Conservation (phyloP, 2,888 invertebrate genomes). For the Pristionchus fissidentatus region DNA sequence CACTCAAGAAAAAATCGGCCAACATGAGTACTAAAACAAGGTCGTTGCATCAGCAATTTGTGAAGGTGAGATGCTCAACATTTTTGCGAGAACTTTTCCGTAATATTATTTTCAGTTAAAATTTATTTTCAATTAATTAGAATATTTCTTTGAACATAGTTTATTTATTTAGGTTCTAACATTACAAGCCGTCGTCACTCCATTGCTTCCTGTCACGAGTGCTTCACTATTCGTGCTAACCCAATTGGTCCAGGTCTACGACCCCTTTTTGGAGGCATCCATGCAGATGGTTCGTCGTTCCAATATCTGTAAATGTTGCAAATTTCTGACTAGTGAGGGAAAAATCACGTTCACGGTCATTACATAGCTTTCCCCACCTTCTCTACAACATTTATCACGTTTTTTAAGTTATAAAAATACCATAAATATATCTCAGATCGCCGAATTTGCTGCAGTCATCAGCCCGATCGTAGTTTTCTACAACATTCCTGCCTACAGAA, state of each 20-base stretch:
- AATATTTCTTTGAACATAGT: too few relatives aligned
- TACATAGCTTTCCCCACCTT: not conserved
- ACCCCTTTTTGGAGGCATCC: constrained; percentile 18
- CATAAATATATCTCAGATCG: not conserved
- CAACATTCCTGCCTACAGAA: constrained; percentile 14
- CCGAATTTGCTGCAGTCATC: constrained; percentile 26
- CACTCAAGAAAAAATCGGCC: not conserved
- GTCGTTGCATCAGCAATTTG: constrained; percentile 10
- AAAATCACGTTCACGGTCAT: not conserved
- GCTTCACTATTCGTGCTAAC: not conserved
- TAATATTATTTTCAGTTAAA: too few relatives aligned
- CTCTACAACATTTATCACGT: not conserved
- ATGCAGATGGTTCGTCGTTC: not conserved
- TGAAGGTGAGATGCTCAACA: not conserved
- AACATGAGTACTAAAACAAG: constrained; percentile 1
- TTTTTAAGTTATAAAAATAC: too few relatives aligned
- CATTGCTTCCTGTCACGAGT: constrained; percentile 3
- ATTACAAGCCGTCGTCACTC: not conserved
- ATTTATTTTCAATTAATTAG: too few relatives aligned
- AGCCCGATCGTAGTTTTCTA: constrained; percentile 18
- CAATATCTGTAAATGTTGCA: too few relatives aligned
- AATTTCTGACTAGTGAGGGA: too few relatives aligned
- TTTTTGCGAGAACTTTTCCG: not conserved
- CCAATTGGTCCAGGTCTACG: not conserved
- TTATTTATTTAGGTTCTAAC: not conserved